Conservation (phyloP, 1,140 invertebrate species). For the Drosophila miranda region DNA sequence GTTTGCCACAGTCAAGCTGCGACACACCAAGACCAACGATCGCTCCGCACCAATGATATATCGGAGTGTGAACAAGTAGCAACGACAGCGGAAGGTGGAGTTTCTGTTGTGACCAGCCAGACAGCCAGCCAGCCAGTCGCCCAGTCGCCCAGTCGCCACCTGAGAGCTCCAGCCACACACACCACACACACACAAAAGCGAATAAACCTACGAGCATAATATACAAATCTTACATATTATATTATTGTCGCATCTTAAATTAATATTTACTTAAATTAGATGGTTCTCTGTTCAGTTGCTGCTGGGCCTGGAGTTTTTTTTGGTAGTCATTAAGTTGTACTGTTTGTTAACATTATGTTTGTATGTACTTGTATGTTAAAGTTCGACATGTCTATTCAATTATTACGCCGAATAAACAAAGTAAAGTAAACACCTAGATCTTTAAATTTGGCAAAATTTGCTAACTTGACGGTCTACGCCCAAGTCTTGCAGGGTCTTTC, state of each 20-base stretch:
- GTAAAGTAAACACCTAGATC: constrained; percentile 3
- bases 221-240: constrained; percentile 31
- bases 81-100: constrained; percentile 77
- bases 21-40: constrained; percentile 93
- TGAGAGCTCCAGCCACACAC: constrained; percentile 44
- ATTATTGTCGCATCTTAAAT: background rate
- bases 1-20: constrained; percentile 92
- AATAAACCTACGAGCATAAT: background rate
- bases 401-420: constrained; percentile 54
- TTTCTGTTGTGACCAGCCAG: constrained; percentile 54
- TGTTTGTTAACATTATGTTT: constrained; percentile 69
- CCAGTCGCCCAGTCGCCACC: background rate
- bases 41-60: constrained; percentile 90
- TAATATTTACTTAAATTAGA: constrained; percentile 29
- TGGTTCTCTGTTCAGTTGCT: constrained; percentile 45
- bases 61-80: constrained; percentile 79
- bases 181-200: constrained; percentile 11
- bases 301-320: constrained; percentile 59
- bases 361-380: constrained; percentile 64
- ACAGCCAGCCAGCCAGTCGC: background rate
- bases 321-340: constrained; percentile 78
- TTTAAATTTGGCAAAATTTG: too few relatives aligned
- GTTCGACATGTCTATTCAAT: constrained; percentile 65
- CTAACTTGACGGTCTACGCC: too few relatives aligned
- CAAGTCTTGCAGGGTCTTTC: too few relatives aligned